Conservation (phyloP, 2,797 vertebrate species). For the Lophotriccus pileatus region DNA sequence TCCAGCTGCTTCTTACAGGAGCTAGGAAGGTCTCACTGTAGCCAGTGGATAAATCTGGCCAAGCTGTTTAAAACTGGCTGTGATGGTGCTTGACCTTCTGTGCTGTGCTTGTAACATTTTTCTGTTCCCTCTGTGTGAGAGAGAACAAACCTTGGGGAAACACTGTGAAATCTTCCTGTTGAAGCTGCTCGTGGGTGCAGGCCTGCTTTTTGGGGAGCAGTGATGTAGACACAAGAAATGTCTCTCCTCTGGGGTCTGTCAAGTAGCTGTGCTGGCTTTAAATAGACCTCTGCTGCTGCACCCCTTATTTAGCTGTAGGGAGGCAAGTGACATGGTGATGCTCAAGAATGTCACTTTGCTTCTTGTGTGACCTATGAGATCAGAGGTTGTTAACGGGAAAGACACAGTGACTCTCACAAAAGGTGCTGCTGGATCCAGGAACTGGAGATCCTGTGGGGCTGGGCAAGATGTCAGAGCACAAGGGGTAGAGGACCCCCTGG, state of each 20-base stretch:
- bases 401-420: background rate
- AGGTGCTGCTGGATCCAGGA: background rate
- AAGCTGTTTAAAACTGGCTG: background rate
- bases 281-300: background rate
- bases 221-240: background rate
- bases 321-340: background rate
- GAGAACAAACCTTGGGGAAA: background rate
- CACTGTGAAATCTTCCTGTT: background rate
- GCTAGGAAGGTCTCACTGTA: background rate
- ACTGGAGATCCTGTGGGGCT: background rate
- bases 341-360: conserved; percentile 48
- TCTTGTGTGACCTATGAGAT: conserved; percentile 56
- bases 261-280: background rate
- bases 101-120: background rate
- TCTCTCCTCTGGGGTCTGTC: background rate
- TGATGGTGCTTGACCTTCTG: background rate
- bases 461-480: background rate
- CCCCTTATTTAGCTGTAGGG: conserved; percentile 33
- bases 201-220: background rate
- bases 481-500: background rate
- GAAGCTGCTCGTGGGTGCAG: background rate
- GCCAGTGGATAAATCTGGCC: background rate
- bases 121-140: background rate
- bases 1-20: background rate
- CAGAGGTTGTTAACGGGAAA: conserved; percentile 11